Evolutionary conservation across 2,113 vertebrate species (phyloP), one percentile per base, ranked within the genome.

Genomic region (Percina caprodes): DNA sequence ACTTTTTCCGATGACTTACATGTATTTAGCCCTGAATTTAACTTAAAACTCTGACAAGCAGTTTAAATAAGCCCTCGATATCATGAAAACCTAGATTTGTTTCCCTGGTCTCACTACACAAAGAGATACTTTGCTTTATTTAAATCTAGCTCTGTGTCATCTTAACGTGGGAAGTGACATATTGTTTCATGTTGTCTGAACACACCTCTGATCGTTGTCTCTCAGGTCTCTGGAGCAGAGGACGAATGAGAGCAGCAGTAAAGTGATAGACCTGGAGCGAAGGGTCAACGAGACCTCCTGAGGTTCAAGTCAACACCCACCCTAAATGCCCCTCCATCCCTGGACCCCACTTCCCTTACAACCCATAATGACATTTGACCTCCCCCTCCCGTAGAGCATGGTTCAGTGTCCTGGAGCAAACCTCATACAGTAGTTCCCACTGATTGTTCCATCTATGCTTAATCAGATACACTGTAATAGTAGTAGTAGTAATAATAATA

Each of bases 201-300:
- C 14, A 14, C 15, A 1, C 23, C 49, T 55, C 16, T 61, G 21
- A 9, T 24, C 23, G 59, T 24, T 58, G 39, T 82, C 35, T 63
- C 24, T 24, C 83, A 93, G 92, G 88, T 90, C 93, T 77, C 76
- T 90, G 88, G 93, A 93, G 71, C 89, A 87, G 83, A 84, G 77
- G 76, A 10, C 21, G 18, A 89, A 80, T 0, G 82, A 86, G 54
- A 92, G 80, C 88, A 80, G 89, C 0, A 92, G 89, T 69, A 92
- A 92, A 83, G 88, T 92, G 76, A 79, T 94, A 60, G 89, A 90
- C 42, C 79, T 94, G 85, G 92, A 94, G 70, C 83, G 86, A 15
- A 91, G 86, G 23, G 93, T 93, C 78, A 94, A 94, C 67, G 90
- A 94, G 80, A 94, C 92, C 30, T 94, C 92, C 59, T 94, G 92